A percentile compares a stretch with the other conserved stretches of the same genome.
Evolutionary conservation across 2,113 vertebrate genomes (phyloP).

Genomic region (Strix aluco): DNA sequence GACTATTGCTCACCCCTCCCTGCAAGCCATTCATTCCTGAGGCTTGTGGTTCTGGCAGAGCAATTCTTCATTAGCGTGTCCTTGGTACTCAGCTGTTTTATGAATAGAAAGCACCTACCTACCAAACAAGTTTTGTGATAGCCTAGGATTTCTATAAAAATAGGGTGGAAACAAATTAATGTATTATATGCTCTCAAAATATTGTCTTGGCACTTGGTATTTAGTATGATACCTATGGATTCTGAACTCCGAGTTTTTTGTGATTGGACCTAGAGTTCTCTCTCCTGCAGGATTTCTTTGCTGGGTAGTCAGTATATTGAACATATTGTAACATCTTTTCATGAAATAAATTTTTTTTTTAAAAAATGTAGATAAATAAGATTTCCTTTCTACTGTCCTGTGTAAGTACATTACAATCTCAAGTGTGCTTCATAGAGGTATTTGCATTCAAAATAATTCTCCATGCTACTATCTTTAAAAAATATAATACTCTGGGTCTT

Average conservation of each 20-base stretch:
- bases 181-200: background rate
- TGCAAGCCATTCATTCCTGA: background rate
- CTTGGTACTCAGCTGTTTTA: background rate
- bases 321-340: background rate
- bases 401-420: background rate
- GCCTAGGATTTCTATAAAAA: background rate
- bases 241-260: background rate
- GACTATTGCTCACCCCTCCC: background rate
- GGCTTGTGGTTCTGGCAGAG: background rate
- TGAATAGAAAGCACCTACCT: background rate
- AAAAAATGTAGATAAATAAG: background rate
- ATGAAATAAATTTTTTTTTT: background rate
- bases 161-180: background rate
- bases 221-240: background rate
- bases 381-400: background rate
- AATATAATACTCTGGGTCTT: background rate
- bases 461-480: background rate
- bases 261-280: background rate
- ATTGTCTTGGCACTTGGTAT: background rate
- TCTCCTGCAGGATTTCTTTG: background rate
- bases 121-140: background rate
- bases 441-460: background rate
- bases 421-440: background rate
- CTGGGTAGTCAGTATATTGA: background rate
- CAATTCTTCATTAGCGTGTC: background rate